A percentile compares a stretch with the other conserved stretches of the same genome.
phyloP scores from a whole-genome alignment of 1,140 invertebrate species.

The Drosophila ficusphila region DNA sequence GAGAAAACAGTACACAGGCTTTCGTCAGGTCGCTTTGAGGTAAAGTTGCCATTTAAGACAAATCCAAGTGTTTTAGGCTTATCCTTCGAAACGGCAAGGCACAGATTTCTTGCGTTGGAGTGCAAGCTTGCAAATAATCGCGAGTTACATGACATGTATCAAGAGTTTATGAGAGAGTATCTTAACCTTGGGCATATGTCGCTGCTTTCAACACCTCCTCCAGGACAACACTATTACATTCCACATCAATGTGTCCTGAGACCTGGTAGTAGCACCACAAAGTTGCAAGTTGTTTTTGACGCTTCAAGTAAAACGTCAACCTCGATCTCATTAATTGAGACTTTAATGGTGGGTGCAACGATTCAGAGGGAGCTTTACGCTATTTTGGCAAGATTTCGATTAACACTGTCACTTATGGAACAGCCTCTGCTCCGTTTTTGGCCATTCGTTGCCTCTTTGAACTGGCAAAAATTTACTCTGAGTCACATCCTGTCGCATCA shows the following conservation, averaged over 20 bases:
- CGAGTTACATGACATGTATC: background rate
- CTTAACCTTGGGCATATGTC: conserved; percentile 19
- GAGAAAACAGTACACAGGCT: too few species aligned
- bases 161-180: conserved; percentile 25
- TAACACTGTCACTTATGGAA: background rate
- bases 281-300: conserved; percentile 55
- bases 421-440: background rate
- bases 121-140: background rate
- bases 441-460: background rate
- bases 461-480: background rate
- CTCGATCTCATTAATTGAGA: conserved; percentile 67
- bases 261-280: conserved; percentile 63
- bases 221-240: conserved; percentile 26
- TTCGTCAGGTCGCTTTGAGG: conserved; percentile 8
- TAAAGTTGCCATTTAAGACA: conserved; percentile 2
- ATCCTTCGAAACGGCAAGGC: background rate
- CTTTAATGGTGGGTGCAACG: conserved; percentile 68
- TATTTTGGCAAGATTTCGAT: conserved; percentile 26
- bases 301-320: conserved; percentile 30
- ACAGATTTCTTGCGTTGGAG: background rate
- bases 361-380: conserved; percentile 45
- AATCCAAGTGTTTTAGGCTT: background rate
- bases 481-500: background rate
- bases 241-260: conserved; percentile 75
- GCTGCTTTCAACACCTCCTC: background rate